These are phyloP conservation scores for Takifugu ocellatus DNA, from an alignment of 2,797 vertebrate species.

Conservation along the genomic window DNA sequence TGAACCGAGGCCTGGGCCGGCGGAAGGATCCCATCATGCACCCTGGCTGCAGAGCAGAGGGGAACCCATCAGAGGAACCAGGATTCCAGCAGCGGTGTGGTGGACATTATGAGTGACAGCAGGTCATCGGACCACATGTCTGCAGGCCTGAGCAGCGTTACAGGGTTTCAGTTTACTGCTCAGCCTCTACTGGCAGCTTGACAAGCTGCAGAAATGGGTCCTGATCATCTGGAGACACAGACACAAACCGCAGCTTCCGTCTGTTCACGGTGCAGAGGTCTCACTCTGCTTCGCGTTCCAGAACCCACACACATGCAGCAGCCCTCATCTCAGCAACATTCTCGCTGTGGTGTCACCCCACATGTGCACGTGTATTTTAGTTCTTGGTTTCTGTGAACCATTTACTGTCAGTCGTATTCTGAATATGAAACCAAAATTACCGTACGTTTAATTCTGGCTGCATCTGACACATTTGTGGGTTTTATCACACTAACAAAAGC, in stretches of 20 bases:
- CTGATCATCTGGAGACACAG: slow-evolving; percentile 22
- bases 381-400: no score
- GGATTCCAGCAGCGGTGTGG: no score
- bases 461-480: no score
- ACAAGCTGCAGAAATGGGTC: background rate
- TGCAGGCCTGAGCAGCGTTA: no score
- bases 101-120: no score
- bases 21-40: slow-evolving; percentile 88
- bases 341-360: background rate
- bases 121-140: no score
- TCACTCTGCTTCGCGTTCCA: slow-evolving; percentile 9
- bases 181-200: background rate
- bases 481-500: no score
- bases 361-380: background rate
- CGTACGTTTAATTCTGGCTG: no score
- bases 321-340: background rate
- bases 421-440: background rate
- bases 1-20: slow-evolving; percentile 87
- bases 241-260: slow-evolving; percentile 20
- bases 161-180: no score
- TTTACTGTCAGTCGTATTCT: background rate
- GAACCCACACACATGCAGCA: slow-evolving; percentile 1
- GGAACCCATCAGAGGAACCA: background rate
- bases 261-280: slow-evolving; percentile 12
- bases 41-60: slow-evolving; percentile 21